phyloP scores from a whole-genome alignment of 2,888 invertebrate genomes.

The Pyrgus malvae region DNA sequence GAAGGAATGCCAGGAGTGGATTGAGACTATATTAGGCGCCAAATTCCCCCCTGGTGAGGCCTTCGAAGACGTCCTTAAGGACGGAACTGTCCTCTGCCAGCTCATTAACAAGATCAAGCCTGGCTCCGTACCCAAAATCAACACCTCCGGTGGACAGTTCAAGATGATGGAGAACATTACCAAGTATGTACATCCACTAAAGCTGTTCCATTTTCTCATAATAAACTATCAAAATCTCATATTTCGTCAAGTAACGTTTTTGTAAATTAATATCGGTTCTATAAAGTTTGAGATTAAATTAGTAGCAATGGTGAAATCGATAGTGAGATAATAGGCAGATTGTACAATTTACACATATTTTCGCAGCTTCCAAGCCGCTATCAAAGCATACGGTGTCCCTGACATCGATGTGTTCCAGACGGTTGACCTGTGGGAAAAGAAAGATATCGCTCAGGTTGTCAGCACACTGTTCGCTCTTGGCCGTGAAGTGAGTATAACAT shows the following conservation, averaged over 20 bases:
- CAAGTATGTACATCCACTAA: constrained; percentile 81
- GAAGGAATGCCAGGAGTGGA: constrained; percentile 95
- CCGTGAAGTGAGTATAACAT: constrained; percentile 87
- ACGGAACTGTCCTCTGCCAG: constrained; percentile 96
- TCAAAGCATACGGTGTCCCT: constrained; percentile 93
- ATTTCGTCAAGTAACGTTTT: too few species aligned
- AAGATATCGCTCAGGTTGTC: constrained; percentile 92
- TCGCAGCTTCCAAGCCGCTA: constrained; percentile 90
- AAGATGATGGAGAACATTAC: constrained; percentile 99
- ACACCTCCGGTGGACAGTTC: constrained; percentile 97
- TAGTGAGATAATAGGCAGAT: too few species aligned
- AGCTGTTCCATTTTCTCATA: neutral
- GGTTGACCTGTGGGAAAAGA: constrained; percentile 97
- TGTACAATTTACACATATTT: constrained; percentile 5
- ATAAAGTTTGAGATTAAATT: too few species aligned
- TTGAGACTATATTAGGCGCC: constrained; percentile 92
- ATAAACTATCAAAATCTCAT: too few species aligned
- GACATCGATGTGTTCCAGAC: constrained; percentile 98
- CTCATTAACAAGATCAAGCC: constrained; percentile 97
- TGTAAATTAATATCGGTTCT: too few species aligned
- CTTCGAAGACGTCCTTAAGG: constrained; percentile 95
- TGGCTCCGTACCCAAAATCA: constrained; percentile 94
- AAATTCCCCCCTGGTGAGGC: constrained; percentile 91
- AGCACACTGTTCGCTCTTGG: constrained; percentile 93
- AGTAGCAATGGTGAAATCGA: too few species aligned